These are phyloP conservation scores for Masticophis lateralis DNA, from an alignment of 2,797 vertebrate genomes.

Conservation along the genomic window DNA sequence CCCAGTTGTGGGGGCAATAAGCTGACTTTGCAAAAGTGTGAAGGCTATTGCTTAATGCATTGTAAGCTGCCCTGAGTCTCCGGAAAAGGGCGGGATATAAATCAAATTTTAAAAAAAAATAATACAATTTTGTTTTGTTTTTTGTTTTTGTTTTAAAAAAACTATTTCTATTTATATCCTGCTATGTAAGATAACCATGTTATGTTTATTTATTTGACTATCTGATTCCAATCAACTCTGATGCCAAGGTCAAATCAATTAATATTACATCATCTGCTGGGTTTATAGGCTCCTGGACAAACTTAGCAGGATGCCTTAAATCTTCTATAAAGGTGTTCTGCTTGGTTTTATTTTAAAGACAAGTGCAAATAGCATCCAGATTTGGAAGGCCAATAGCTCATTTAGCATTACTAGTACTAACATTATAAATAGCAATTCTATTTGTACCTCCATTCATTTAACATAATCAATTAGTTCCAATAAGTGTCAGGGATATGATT, in stretches of 20 bases:
- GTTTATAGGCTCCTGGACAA: not conserved
- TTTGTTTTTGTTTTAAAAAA: not conserved
- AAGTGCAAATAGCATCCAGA: not conserved
- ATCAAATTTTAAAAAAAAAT: not conserved
- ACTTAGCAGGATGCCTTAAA: not conserved
- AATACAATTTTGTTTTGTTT: not conserved
- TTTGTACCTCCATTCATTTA: not conserved
- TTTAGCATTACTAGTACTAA: not conserved
- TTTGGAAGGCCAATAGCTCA: not conserved
- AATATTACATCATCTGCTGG: not conserved
- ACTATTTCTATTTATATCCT: not conserved
- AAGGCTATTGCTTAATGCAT: too few species aligned
- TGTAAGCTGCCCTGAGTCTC: too few species aligned
- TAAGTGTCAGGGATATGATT: not conserved
- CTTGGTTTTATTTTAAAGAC: not conserved
- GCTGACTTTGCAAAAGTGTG: too few species aligned
- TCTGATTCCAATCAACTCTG: not conserved
- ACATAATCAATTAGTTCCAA: not conserved
- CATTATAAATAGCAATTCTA: not conserved
- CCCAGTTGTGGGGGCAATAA: too few species aligned
- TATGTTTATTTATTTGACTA: not conserved
- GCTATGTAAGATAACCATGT: not conserved
- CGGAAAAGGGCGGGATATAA: too few species aligned
- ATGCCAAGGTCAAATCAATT: not conserved
- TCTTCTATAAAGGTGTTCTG: not conserved